Conservation (phyloP, 2,888 invertebrate species). For the Autographa gamma region DNA sequence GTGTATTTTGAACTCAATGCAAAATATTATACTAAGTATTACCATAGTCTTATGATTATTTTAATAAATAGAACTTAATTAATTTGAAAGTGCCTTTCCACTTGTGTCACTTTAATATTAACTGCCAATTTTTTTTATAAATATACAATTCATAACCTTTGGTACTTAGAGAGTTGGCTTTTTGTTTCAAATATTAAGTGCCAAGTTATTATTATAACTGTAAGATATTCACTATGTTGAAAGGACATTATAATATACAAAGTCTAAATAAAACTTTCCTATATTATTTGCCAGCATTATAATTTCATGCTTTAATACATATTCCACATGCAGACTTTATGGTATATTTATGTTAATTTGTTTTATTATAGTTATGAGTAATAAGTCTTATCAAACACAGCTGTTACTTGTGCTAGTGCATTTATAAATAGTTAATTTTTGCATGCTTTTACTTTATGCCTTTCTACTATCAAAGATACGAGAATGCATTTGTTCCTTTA, state of each 20-base stretch:
- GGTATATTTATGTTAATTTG: neutral
- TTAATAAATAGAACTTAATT: too few relatives aligned
- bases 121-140: neutral
- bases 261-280: too few relatives aligned
- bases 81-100: too few relatives aligned
- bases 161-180: too few relatives aligned
- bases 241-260: neutral
- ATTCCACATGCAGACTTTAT: neutral
- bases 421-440: neutral
- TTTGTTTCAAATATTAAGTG: neutral
- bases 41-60: neutral
- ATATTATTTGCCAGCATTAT: neutral
- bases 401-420: neutral
- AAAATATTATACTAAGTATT: neutral
- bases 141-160: too few relatives aligned
- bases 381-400: neutral
- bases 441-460: constrained; percentile 26
- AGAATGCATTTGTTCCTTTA: constrained; percentile 29
- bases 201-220: neutral
- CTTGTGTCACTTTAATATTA: neutral
- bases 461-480: constrained; percentile 49
- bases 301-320: neutral
- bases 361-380: neutral
- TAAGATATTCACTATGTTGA: neutral
- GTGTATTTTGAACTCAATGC: neutral